Base-by-base conservation (phyloP, 2,888 invertebrate species). In the Zootermopsis nevadensis region DNA sequence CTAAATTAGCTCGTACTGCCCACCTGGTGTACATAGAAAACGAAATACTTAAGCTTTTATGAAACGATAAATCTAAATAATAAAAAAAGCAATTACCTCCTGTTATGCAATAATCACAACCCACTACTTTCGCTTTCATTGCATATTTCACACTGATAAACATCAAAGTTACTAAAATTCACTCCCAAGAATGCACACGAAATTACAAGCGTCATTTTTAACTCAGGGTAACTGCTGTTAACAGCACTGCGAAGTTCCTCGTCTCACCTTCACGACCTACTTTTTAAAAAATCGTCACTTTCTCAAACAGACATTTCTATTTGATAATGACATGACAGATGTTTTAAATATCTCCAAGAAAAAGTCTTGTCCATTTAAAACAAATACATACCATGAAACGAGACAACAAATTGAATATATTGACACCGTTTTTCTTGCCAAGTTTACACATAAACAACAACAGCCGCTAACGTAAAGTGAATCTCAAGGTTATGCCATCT, bases 401-500 rank as follows among this genome's bases (percentile, higher is more conserved):
- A 35, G n/a, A 33, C 27, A 38, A 30, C 27, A 60, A 53, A 60
- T 27, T 24, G 24, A 38, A 31, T 67, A 74, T 80, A 53, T 24
- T 77, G 35, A 31, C 69, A 30, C 48, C 38, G 31, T 67, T 67
- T 82, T 48, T 74, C 79, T 74, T 55, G 60, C 35, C 83, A 76
- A 80, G 79, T 84, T 83, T 53, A 82, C 83, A 77, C 82, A 83
- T 83, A 82, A 85, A 83, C 82, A 82, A 55, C 74, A 80, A 85
- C 82, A 82, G 82, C 80, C 82, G 77, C 82, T 82, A 77, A 81
- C 80, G 74, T 76, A 80, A 84, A 84, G 77, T 82, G 82, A 53
- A 74, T 80, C 84, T 83, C 84, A 85, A 85, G 84, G 84, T 85
- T 85, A 85, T 83, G 66, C 82, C 79, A 83, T 82, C 80, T 82